Evolutionary conservation across 1,140 invertebrate genomes (phyloP), one percentile per base, ranked within the genome.

Genomic region (Bathynomus jamesi): DNA sequence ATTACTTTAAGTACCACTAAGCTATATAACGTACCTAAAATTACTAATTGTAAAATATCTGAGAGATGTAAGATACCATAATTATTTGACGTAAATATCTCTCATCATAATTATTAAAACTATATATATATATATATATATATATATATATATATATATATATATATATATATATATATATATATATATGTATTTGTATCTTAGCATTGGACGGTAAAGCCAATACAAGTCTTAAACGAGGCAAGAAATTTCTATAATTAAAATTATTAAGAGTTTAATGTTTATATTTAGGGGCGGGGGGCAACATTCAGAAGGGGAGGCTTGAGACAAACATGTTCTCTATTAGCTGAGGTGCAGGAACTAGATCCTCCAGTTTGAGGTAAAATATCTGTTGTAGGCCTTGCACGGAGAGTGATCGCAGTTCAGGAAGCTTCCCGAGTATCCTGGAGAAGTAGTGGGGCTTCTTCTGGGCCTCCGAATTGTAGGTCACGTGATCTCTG

Each of bases 301-400:
- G n/a, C n/a, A n/a, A n/a, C n/a, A 53, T 53, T 82, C 88, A 96
- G 83, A 96, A 98, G 65, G 95, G 94, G 79, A 97, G 85, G 83
- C 91, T 95, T 79, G 93, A 90, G 75, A 93, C 91, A 81, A 96
- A 96, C 91, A 96, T 92, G 78, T 92, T 94, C 82, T 96, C 93
- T 78, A 98, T 95, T 72, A 94, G 86, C 0, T 93, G 90, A 25
- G 95, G 94, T 46, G 93, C 91, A 7, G 92, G 92, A 63, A 95
- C 93, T 76, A 95, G 84, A 81, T 95, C 93, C 83, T 96, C 93
- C 30, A 96, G 83, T 82, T 96, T 96, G 67, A 96, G 85, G 82
- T 95, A 96, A 83, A 95, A 95, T 82, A 98, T 94, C 78, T 93
- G 86, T 83, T 96, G 94, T 40, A 96, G 87, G 25, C 94, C 95